Base-by-base conservation (phyloP, 2,113 vertebrate genomes). In the Lepus europaeus region DNA sequence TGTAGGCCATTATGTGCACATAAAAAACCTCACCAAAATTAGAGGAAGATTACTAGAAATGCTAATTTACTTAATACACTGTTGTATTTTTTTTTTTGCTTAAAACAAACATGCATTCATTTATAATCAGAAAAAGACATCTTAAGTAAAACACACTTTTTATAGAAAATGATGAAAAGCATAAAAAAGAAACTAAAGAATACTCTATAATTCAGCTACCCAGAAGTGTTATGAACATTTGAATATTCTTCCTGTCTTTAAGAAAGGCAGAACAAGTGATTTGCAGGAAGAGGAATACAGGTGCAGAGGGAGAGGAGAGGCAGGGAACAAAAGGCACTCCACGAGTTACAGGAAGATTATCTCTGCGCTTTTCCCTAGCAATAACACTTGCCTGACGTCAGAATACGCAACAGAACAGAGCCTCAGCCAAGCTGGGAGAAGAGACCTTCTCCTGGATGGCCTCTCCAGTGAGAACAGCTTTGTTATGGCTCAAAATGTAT, bases 401-500 rank as follows among this genome's bases (percentile, higher is more conserved):
- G 29, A 27, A 33, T 10, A 4, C 9, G 8, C 36, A 29, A 19
- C 39, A 53, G 13, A 72, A 23, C 11, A 36, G 72, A 7, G 0
- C 14, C 51, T 16, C 0, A 0, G 56, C 66, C 59, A 68, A 49
- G 59, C n/a, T 22, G 14, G 72, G 25, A 36, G 0, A 23, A 17
- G 49, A 36, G 39, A 20, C n/a, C 7, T 25, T 27, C 1, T 2
- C 16, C 81, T 45, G 1, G 72, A 56, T 0, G n/a, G 63, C 36
- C 14, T 19, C 53, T n/a, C 45, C 68, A 39, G n/a, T 6, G 59
- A 79, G 49, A 68, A 49, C 13, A 78, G 69, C 23, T 59, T 61
- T n/a, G 1, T 27, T 27, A 23, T 2, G 22, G 22, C 61, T 94
- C 86, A 61, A 87, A 77, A 93, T 45, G 27, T 3, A 73, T 59